Evolutionary conservation across 1,140 invertebrate genomes (phyloP).

Genomic region (Drosophila pachea): DNA sequence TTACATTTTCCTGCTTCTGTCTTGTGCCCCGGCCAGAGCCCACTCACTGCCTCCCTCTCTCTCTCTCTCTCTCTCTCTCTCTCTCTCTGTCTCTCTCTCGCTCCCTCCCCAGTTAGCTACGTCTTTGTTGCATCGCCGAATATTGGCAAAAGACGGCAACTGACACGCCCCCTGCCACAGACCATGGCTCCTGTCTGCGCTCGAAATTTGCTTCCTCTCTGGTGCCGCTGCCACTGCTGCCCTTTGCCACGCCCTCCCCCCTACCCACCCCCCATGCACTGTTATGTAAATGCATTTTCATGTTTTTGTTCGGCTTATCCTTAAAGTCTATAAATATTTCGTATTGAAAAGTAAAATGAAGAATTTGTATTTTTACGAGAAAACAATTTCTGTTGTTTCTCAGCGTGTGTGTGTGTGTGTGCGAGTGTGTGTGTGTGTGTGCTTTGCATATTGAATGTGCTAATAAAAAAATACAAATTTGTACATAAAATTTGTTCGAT

Average conservation of each 20-base stretch:
- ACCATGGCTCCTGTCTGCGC: too few species aligned
- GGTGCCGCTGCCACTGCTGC: too few species aligned
- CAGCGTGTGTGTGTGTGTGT: slow-evolving; percentile 3
- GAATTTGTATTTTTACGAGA: slow-evolving; percentile 57
- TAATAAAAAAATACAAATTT: slow-evolving; percentile 76
- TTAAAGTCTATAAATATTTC: slow-evolving; percentile 75
- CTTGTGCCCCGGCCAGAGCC: slow-evolving; percentile 53
- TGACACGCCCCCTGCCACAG: slow-evolving; percentile 18
- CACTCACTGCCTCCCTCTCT: not conserved
- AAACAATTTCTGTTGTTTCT: slow-evolving; percentile 54
- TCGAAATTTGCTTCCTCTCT: too few species aligned
- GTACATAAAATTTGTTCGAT: slow-evolving; percentile 69
- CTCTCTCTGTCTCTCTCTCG: not conserved
- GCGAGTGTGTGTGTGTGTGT: slow-evolving; percentile 16
- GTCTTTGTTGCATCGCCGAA: not conserved
- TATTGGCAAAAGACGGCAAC: slow-evolving; percentile 15
- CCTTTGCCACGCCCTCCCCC: not conserved
- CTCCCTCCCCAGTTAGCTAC: not conserved
- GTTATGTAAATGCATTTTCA: slow-evolving; percentile 77
- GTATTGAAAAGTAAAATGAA: slow-evolving; percentile 67
- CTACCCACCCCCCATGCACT: slow-evolving; percentile 10
- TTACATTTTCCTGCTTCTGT: slow-evolving; percentile 74
- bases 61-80: not conserved
- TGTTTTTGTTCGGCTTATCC: slow-evolving; percentile 69
- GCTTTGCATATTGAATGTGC: slow-evolving; percentile 67